These are phyloP conservation scores for Caenorhabditis virilis DNA, from an alignment of 2,888 invertebrate genomes.

Conservation along the genomic window DNA sequence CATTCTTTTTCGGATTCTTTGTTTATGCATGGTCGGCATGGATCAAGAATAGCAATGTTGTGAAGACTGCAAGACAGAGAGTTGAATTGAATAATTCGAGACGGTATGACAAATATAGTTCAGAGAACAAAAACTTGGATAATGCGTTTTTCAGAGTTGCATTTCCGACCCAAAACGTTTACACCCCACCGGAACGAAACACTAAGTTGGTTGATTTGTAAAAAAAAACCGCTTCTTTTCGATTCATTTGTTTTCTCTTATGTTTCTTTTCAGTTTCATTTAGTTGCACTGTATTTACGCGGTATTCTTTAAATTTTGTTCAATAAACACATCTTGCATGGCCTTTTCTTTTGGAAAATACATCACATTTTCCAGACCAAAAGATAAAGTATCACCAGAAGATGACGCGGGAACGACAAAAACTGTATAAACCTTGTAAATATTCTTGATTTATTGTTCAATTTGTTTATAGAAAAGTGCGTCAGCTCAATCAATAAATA, in stretches of 20 bases:
- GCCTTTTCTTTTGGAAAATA: too few relatives aligned
- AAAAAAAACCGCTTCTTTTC: neutral
- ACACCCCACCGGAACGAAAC: constrained; percentile 35
- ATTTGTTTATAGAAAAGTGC: too few relatives aligned
- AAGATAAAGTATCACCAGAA: too few relatives aligned
- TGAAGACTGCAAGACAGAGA: constrained; percentile 53
- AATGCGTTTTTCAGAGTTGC: constrained; percentile 35
- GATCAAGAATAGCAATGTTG: constrained; percentile 55
- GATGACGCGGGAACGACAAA: too few relatives aligned
- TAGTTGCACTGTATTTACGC: too few relatives aligned
- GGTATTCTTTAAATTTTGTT: too few relatives aligned
- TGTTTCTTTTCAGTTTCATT: neutral
- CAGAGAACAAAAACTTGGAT: neutral
- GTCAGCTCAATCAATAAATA: too few relatives aligned
- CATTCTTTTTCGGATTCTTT: constrained; percentile 58
- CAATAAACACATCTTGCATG: too few relatives aligned
- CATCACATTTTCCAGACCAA: too few relatives aligned
- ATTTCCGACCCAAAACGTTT: constrained; percentile 42
- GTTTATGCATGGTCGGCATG: constrained; percentile 62
- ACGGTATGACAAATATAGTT: constrained; percentile 32
- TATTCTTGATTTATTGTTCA: too few relatives aligned
- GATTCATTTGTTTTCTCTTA: neutral
- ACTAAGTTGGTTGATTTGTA: constrained; percentile 41
- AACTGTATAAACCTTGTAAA: too few relatives aligned
- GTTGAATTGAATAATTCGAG: constrained; percentile 59